Evolutionary conservation across 1,140 invertebrate species (phyloP), one percentile per base, ranked within the genome.

Genomic region (Vanessa atalanta): DNA sequence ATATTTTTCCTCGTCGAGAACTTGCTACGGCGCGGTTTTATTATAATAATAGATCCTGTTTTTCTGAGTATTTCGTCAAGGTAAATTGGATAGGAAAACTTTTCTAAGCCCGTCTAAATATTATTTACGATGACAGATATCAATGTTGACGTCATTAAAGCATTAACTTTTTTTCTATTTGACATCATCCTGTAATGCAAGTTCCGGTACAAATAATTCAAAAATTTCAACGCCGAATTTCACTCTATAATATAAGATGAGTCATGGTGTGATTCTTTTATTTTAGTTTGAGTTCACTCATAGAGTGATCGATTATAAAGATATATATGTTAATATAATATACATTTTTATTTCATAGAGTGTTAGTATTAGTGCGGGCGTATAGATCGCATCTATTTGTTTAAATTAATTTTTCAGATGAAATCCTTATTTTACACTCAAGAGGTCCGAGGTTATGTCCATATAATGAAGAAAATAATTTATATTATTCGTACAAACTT

Each of bases 161-260:
- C 70, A 71, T 71, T 71, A 65, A 57, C 67, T 47, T 74, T 70
- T 20, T 65, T 65, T 74, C 37, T 2, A 65, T 65, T 74, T 69
- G 31, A 61, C 57, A 61, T 61, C 67, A 57, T 70, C 66, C 37
- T 61, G 60, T 70, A 63, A 70, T 64, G 43, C 43, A 55, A 65
- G 66, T 74, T 74, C 73, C 73, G 73, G 31, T 65, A 47, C 57
- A 48, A 70, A n/a, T 12, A 61, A 61, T 61, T 57, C 20, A 57
- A 57, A 55, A 55, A 16, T 20, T 55, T 20, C 14, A 55, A 61
- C 4, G 23, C 16, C 12, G 7, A 23, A 16, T 23, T 13, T 57
- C 9, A 23, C 20, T 55, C 26, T 31, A 31, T 9, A 43, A 9
- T 4, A 37, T 43, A 43, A 43, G 9, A 9, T 43, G 6, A 4